Percentiles rank a stretch among this genome's conserved stretches.
Conservation (phyloP, 92 coral and sea anemone species). For the Epizoanthus scotinus region DNA sequence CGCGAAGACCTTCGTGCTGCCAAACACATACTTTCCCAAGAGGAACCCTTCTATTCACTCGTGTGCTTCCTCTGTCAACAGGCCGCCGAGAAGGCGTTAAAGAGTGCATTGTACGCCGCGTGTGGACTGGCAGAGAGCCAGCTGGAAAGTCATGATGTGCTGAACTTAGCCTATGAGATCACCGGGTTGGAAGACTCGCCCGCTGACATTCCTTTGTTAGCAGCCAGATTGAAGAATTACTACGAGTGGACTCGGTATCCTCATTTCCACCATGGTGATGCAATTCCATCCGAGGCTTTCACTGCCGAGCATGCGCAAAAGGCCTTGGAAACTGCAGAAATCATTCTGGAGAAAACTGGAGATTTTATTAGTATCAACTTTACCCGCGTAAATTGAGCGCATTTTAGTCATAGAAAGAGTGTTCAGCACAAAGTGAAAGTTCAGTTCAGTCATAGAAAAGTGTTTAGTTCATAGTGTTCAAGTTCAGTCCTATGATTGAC, state of each 20-base stretch:
- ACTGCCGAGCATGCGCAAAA: slow-evolving; percentile 76
- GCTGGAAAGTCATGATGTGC: slow-evolving; percentile 92
- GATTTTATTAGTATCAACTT: slow-evolving; percentile 67
- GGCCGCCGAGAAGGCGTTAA: slow-evolving; percentile 86
- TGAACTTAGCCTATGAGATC: slow-evolving; percentile 85
- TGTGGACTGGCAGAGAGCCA: slow-evolving; percentile 90
- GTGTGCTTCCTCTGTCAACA: slow-evolving; percentile 96
- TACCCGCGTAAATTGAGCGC: slow-evolving; percentile 47
- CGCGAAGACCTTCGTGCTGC: slow-evolving; percentile 84
- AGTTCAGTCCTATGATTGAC: too few species aligned
- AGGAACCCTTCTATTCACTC: slow-evolving; percentile 67
- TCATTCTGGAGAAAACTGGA: slow-evolving; percentile 64
- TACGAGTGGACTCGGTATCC: slow-evolving; percentile 94
- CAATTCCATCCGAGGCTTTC: slow-evolving; percentile 84
- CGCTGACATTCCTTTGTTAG: slow-evolving; percentile 72
- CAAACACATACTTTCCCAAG: slow-evolving; percentile 57
- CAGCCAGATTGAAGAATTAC: slow-evolving; percentile 83
- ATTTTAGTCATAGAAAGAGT: not conserved
- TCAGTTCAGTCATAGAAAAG: too few species aligned
- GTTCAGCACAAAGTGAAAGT: too few species aligned
- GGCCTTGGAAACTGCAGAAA: slow-evolving; percentile 72
- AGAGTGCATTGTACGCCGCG: slow-evolving; percentile 88
- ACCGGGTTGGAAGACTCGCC: slow-evolving; percentile 85
- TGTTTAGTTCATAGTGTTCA: too few species aligned
- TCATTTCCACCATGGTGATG: slow-evolving; percentile 81